Evolutionary conservation across 2,113 vertebrate genomes (phyloP), one percentile per base, ranked within the genome.

Genomic region (Bubo scandiacus): DNA sequence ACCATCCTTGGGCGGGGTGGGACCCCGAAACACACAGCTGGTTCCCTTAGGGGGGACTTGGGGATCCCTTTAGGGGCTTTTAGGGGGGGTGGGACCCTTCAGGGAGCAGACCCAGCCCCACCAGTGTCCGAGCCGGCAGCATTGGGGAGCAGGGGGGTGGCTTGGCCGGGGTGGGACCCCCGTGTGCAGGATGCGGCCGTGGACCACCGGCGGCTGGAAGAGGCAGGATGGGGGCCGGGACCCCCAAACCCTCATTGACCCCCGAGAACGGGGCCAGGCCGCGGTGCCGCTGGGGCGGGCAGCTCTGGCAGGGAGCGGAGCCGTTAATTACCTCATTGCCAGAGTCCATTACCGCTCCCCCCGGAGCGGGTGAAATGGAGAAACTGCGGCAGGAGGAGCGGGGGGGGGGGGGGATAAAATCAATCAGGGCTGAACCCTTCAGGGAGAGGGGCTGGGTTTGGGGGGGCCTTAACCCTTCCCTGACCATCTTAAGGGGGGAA

Each of bases 251-350:
- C 26, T 12, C 22, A 5, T 29, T 34, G 52, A 38, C 12, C 55
- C 61, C 15, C 29, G 27, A 25, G 12, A 57, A 17, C n/a, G 9
- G 49, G 54, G 51, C 71, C 74, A 8, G 55, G 42, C 45, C 52
- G 26, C 72, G 81, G 92, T 51, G 83, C 52, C 84, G 6, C 70
- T 32, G 85, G 63, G 89, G 81, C 61, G 52, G 21, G 87, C 49
- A 42, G 71, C 45, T 49, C 18, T 23, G 51, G 52, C 84, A 12
- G 84, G 66, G 94, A 90, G 62, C 36, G 5, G 87, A 92, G 78
- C 89, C 88, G 94, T 96, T 96, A 96, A 96, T 96, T 96, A 96
- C 94, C 96, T 96, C 96, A 90, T 95, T 96, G 94, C 88, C 94
- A 75, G 91, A 96, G 91, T 96, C 91, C 96, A 96, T 96, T 96